Percentiles rank a stretch among this genome's conserved stretches.
phyloP scores from a whole-genome alignment of 2,113 vertebrate genomes.

The Ciconia boyciana region DNA sequence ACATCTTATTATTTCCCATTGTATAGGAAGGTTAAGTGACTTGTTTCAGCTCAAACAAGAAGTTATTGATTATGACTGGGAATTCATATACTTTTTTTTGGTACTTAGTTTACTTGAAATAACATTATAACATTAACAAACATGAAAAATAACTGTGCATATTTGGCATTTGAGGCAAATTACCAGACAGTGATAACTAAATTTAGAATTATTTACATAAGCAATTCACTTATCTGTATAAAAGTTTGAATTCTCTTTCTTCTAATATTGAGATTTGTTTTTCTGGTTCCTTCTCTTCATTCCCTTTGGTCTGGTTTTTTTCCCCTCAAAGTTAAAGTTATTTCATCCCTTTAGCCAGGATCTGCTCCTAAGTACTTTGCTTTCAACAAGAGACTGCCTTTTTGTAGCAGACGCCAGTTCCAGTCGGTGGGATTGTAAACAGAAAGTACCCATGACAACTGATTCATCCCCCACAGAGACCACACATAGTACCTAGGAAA shows the following conservation, averaged over 20 bases:
- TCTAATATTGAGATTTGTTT: background rate
- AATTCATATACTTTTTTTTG: background rate
- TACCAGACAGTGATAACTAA: background rate
- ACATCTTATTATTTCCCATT: background rate
- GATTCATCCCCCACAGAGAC: conserved; percentile 12
- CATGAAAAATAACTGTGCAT: background rate
- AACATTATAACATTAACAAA: background rate
- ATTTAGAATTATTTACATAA: background rate
- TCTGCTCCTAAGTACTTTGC: conserved; percentile 26
- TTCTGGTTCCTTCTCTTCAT: background rate
- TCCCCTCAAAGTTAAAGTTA: background rate
- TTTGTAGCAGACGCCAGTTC: conserved; percentile 5
- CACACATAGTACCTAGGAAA: background rate
- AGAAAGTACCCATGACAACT: conserved; percentile 27
- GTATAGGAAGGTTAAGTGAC: background rate
- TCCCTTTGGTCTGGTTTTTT: background rate
- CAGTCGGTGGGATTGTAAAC: background rate
- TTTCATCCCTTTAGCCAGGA: background rate
- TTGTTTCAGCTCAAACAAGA: background rate
- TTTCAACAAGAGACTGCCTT: conserved; percentile 7
- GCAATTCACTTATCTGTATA: background rate
- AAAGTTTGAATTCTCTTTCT: background rate
- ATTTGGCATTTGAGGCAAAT: background rate
- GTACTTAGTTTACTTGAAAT: background rate
- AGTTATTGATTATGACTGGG: background rate